A percentile compares a stretch with the other conserved stretches of the same genome.
These are phyloP conservation scores for Gallinago nigripennis DNA, from an alignment of 2,797 vertebrate species.

Conservation along the genomic window DNA sequence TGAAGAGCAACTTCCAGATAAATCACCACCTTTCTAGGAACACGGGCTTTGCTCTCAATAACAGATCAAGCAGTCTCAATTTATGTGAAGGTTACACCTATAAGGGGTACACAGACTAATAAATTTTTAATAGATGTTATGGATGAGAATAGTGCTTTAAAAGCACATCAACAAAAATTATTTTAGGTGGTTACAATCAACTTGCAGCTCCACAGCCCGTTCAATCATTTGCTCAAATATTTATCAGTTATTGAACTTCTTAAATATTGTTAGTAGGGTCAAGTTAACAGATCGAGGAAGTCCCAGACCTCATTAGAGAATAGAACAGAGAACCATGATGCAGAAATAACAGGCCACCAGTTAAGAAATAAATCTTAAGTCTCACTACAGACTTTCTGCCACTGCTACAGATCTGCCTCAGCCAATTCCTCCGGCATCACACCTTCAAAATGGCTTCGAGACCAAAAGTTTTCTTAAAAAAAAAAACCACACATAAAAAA, in stretches of 20 bases:
- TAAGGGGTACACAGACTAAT: background rate
- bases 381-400: background rate
- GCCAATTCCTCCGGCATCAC: background rate
- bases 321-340: background rate
- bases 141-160: background rate
- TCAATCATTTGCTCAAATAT: background rate
- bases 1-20: background rate
- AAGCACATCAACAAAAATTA: background rate
- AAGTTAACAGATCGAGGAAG: background rate
- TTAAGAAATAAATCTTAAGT: background rate
- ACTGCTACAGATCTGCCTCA: background rate
- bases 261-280: background rate
- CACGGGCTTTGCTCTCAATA: background rate
- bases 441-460: background rate
- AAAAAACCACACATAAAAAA: background rate
- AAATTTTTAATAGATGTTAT: background rate
- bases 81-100: background rate
- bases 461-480: background rate
- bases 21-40: background rate
- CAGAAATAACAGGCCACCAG: background rate
- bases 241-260: background rate
- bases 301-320: background rate
- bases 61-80: background rate
- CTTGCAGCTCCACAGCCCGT: background rate
- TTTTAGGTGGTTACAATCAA: background rate